Conservation (phyloP, 2,797 vertebrate genomes). For the Leptodactylus fallax region DNA sequence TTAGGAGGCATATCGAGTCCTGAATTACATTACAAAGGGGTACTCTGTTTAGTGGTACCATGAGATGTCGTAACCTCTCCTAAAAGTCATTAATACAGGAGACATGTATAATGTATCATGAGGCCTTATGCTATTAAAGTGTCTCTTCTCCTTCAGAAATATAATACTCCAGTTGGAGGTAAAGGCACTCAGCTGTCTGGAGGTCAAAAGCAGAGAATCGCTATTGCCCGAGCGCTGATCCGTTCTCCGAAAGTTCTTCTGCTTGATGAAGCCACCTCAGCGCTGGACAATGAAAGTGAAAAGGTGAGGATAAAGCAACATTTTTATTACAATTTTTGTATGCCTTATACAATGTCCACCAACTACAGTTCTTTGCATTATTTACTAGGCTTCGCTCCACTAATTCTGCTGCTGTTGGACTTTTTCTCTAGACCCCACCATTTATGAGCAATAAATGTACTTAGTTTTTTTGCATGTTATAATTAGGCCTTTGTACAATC, state of each 20-base stretch:
- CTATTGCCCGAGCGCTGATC: slow-evolving; percentile 78
- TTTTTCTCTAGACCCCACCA: too few relatives aligned
- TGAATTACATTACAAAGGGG: too few relatives aligned
- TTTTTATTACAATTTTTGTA: not conserved
- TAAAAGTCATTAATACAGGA: too few relatives aligned
- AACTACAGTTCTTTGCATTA: too few relatives aligned
- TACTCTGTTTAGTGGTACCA: not conserved
- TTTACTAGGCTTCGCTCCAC: too few relatives aligned
- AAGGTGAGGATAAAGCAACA: slow-evolving; percentile 67
- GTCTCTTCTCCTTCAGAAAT: slow-evolving; percentile 65
- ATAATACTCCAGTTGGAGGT: slow-evolving; percentile 75
- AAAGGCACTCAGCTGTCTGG: slow-evolving; percentile 79
- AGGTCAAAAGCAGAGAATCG: slow-evolving; percentile 79
- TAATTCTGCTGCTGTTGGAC: too few relatives aligned
- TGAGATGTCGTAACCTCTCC: not conserved
- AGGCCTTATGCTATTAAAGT: not conserved
- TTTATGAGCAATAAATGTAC: too few relatives aligned
- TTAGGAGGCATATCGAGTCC: too few relatives aligned
- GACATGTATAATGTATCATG: too few relatives aligned
- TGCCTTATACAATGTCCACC: too few relatives aligned
- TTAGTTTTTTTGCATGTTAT: too few relatives aligned
- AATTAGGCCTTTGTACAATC: too few relatives aligned
- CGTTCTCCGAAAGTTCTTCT: slow-evolving; percentile 75
- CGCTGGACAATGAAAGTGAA: slow-evolving; percentile 79
- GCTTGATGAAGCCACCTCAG: slow-evolving; percentile 79